Base-by-base conservation (phyloP, 2,797 vertebrate species). In the Gobio occitaniae region DNA sequence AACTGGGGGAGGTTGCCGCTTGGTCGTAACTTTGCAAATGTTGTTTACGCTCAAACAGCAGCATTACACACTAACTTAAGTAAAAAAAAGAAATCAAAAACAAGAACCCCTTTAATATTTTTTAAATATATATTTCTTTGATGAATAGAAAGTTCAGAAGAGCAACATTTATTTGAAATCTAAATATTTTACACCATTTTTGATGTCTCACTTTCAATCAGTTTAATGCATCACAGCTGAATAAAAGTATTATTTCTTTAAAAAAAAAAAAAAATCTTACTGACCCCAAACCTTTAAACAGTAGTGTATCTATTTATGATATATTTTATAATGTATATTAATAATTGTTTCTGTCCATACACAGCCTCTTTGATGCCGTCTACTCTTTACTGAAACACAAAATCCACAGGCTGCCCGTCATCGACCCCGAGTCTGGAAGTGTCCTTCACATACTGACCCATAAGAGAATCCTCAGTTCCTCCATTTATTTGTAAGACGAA, bases 401-500 rank as follows among this genome's bases (percentile, higher is more conserved):
- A 90, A 99, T 99, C 92, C 98, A 99, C 90, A 94, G 98, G 47
- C 93, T 99, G 82, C 97, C 97, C 0, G 95, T 99, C 84, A 96
- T 99, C 9, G 97, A 99, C 50, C 97, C 97, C 0, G 16, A 92
- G 86, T 97, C 97, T 0, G 97, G 97, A 16, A 95, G 97, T 0
- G 97, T 98, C 83, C 93, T 99, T 54, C 96, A 98, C 90, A 98
- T 99, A 87, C 94, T 99, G 83, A 99, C 98, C 0, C 98, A 99
- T 92, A 98, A 99, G 84, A 94, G 97, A 32, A 96, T 99, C 89
- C 96, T 99, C 86, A 98, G 91, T 99, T 98, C 92, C 96, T 99
- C 47, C 95, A 98, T 82, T 95, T 99, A 90, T 99, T 98, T 84
- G 98, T 99, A 91, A 98, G 97, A 19, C 48, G 10, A 63, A 66